These are phyloP conservation scores for Montipora capitata DNA, from an alignment of 92 coral and sea anemone genomes.

Conservation along the genomic window DNA sequence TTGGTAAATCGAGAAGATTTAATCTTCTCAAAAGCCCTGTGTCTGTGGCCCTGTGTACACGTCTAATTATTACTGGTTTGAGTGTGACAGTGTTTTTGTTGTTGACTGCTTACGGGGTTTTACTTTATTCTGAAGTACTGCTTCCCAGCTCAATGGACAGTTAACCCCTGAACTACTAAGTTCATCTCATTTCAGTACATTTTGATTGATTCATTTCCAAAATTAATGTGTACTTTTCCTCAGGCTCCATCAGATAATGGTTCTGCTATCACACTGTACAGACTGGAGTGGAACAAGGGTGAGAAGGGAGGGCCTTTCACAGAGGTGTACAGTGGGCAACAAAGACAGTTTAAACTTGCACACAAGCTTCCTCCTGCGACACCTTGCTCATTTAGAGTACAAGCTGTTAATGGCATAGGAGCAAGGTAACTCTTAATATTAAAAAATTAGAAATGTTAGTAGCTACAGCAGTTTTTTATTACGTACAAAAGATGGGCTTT, in stretches of 20 bases:
- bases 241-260: slow-evolving; percentile 95
- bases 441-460: no score
- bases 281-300: slow-evolving; percentile 94
- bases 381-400: slow-evolving; percentile 89
- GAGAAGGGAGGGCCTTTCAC: slow-evolving; percentile 78
- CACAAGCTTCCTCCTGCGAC: slow-evolving; percentile 96
- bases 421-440: slow-evolving; percentile 72
- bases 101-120: no score
- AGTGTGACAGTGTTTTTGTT: not conserved
- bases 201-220: not conserved
- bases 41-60: no score
- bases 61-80: no score
- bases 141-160: no score
- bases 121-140: no score
- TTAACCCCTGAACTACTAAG: no score
- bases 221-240: not conserved
- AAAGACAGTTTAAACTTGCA: slow-evolving; percentile 83
- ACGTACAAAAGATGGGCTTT: no score
- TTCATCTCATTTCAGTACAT: not conserved
- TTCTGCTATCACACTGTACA: slow-evolving; percentile 84
- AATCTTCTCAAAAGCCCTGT: no score
- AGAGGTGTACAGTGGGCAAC: slow-evolving; percentile 79
- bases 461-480: no score
- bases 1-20: no score
- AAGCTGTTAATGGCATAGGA: slow-evolving; percentile 92